Evolutionary conservation across 2,113 vertebrate species (phyloP), one percentile per base, ranked within the genome.

Genomic region (Gopherus flavomarginatus): DNA sequence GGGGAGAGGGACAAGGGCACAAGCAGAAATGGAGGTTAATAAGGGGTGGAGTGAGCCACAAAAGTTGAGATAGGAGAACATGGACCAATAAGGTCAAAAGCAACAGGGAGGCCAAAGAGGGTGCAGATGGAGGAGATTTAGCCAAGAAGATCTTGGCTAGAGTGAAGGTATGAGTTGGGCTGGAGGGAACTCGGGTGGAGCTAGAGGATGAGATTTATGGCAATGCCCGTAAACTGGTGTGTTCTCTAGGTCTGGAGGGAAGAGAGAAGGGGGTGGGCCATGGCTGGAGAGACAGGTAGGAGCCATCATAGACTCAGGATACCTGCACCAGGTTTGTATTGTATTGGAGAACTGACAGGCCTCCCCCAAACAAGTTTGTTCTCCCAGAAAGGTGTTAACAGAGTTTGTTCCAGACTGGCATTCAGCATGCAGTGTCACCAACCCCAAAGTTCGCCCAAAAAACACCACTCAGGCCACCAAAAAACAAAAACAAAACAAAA

Each of bases 181-280:
- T 27, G 26, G 56, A 57, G 26, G 56, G 56, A 27, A 11, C 56
- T 11, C 2, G 1, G 26, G 11, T 11, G 24, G 56, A 57, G 56
- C 24, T 57, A 27, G 10, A 57, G 56, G 56, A 57, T 27, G 56
- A 27, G 56, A 57, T 27, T 57, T 27, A 57, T 27, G 26, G 10
- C 26, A 57, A 27, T 26, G 26, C 24, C 56, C 27, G 56, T 57
- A 57, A 57, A 57, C 24, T 57, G 4, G 56, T 57, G 24, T 4
- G 2, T 57, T 57, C 56, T 27, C 56, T 57, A 11, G 50, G 11
- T 22, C 17, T 5, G 3, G 4, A 6, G 62, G 50, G 56, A 47
- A 16, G 21, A 57, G 1, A n/a, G 0, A 22, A 31, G 47, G 5
- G 7, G n/a, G 9, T 11, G 11, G 19, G 5, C 5, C 14, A 21